Conservation (phyloP, 2,888 invertebrate species). For the Andrena chrysosceles region DNA sequence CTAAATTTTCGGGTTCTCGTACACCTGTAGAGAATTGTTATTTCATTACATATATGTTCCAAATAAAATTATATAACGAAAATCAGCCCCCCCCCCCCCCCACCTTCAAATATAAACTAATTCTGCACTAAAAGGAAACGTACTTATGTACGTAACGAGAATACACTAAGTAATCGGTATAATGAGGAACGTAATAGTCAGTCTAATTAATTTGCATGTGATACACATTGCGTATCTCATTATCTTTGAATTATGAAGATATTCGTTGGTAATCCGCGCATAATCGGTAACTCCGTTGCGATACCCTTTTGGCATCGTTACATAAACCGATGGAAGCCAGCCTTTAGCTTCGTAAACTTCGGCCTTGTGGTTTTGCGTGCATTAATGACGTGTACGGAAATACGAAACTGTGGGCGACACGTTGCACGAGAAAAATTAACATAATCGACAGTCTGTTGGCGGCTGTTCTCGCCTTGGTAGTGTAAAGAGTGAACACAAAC, state of each 20-base stretch:
- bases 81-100: too few species aligned
- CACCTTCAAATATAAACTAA: too few species aligned
- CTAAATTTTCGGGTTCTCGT: too few species aligned
- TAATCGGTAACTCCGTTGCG: slow-evolving; percentile 15
- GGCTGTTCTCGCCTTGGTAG: neutral
- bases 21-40: too few species aligned
- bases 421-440: slow-evolving; percentile 16
- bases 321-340: slow-evolving; percentile 28
- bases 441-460: neutral
- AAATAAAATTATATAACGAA: too few species aligned
- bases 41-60: too few species aligned
- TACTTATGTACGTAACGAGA: neutral
- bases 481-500: neutral
- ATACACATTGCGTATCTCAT: neutral
- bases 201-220: neutral
- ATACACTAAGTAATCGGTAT: neutral
- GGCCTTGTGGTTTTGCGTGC: slow-evolving; percentile 2
- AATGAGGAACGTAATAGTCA: neutral
- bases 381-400: slow-evolving; percentile 28
- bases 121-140: neutral
- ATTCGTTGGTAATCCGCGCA: slow-evolving; percentile 11
- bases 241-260: neutral
- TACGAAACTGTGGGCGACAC: neutral
- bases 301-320: slow-evolving; percentile 42
- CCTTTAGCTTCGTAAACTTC: slow-evolving; percentile 31